These are phyloP conservation scores for Heteromormyrus szaboi DNA, from an alignment of 2,797 vertebrate species.

Conservation along the genomic window DNA sequence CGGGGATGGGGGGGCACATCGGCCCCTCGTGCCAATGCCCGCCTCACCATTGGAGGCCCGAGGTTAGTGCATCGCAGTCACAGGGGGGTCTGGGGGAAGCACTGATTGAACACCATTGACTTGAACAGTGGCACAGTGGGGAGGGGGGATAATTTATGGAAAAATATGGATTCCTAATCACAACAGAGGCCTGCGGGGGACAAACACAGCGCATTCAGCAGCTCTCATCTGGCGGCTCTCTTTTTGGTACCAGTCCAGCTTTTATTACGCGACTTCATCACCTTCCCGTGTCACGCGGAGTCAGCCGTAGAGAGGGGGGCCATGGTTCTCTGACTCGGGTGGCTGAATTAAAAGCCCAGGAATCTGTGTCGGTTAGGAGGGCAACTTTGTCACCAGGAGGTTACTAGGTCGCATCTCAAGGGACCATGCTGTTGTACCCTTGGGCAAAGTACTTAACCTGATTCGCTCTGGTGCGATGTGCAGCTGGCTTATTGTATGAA, in stretches of 20 bases:
- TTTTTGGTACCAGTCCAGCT: conserved; percentile 50
- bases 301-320: conserved; percentile 36
- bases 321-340: conserved; percentile 42
- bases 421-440: neutral
- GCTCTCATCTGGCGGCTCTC: conserved; percentile 60
- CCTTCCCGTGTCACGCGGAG: conserved; percentile 47
- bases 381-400: neutral
- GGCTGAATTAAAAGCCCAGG: conserved; percentile 36
- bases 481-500: neutral
- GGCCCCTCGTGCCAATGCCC: neutral
- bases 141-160: conserved; percentile 73
- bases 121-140: conserved; percentile 65
- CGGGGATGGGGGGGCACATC: neutral
- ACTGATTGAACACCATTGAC: conserved; percentile 57
- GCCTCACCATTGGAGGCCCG: neutral
- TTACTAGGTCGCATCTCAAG: neutral
- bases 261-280: conserved; percentile 60
- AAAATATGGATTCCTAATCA: conserved; percentile 76
- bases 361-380: conserved; percentile 31
- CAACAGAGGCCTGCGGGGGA: conserved; percentile 61
- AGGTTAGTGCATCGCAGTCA: neutral
- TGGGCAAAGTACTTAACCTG: neutral
- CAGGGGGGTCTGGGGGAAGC: conserved; percentile 31
- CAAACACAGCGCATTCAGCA: conserved; percentile 61
- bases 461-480: neutral